phyloP scores from a whole-genome alignment of 92 coral and sea anemone species.

The Montipora capitata region DNA sequence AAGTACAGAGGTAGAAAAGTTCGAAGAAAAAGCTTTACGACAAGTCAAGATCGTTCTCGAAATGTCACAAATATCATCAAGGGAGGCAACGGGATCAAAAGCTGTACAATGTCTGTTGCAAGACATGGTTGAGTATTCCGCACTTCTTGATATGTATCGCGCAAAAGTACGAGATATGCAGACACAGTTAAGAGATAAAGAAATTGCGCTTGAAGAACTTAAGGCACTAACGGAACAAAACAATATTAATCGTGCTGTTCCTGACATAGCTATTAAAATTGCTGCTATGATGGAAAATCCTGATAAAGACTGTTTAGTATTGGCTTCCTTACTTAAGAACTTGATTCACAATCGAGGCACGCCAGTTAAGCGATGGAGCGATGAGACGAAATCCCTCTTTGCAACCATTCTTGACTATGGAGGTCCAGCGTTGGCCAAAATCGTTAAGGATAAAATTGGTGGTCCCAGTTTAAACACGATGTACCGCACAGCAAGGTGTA shows the following conservation, averaged over 20 bases:
- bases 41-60: neutral
- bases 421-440: conserved; percentile 30
- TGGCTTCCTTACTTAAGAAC: conserved; percentile 34
- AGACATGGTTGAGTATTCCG: too few relatives aligned
- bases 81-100: neutral
- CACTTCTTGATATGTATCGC: too few relatives aligned
- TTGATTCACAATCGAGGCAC: conserved; percentile 43
- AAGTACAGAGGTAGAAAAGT: neutral
- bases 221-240: conserved; percentile 37
- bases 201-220: conserved; percentile 31
- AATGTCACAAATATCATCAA: neutral
- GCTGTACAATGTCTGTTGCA: conserved; percentile 51
- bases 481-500: conserved; percentile 37
- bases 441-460: conserved; percentile 16
- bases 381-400: conserved; percentile 36
- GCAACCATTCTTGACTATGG: conserved; percentile 47
- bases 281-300: conserved; percentile 50
- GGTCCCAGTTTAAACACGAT: conserved; percentile 25
- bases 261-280: conserved; percentile 46
- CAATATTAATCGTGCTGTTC: conserved; percentile 44
- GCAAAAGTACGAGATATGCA: too few relatives aligned
- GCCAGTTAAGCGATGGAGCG: conserved; percentile 59
- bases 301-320: conserved; percentile 20
- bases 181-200: neutral
- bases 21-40: conserved; percentile 3